Evolutionary conservation across 2,113 vertebrate species (phyloP).

Genomic region (Lynx canadensis): DNA sequence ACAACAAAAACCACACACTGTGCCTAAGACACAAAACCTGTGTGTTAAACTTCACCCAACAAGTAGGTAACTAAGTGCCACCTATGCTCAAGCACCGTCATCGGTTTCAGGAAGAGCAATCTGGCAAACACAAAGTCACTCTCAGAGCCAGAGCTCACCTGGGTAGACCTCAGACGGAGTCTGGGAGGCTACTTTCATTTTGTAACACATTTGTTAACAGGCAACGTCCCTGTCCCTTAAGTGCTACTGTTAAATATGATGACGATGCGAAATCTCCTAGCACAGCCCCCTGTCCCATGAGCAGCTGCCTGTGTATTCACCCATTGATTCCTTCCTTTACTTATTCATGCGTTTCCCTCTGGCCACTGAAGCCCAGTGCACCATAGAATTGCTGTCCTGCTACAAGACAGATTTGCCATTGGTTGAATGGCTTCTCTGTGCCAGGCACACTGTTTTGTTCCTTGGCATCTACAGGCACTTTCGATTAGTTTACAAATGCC

Average conservation of each 20-base stretch:
- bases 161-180: not conserved
- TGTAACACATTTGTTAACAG: not conserved
- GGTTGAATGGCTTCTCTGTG: not conserved
- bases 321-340: not conserved
- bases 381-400: not conserved
- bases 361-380: not conserved
- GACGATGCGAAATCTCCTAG: not conserved
- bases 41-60: not conserved
- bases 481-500: not conserved
- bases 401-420: too few species aligned
- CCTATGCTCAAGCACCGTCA: rapidly evolving
- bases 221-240: not conserved
- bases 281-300: not conserved
- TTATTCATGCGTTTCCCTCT: not conserved
- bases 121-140: rapidly evolving
- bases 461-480: not conserved
- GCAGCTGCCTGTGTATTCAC: not conserved
- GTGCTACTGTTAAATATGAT: rapidly evolving
- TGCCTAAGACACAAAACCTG: not conserved
- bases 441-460: not conserved
- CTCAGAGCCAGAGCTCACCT: not conserved
- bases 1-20: not conserved
- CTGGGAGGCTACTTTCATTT: not conserved
- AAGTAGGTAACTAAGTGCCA: not conserved
- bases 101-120: not conserved